A percentile compares a stretch with the other conserved stretches of the same genome.
Evolutionary conservation across 2,888 invertebrate genomes (phyloP).

Genomic region (Perizoma affinitatum): DNA sequence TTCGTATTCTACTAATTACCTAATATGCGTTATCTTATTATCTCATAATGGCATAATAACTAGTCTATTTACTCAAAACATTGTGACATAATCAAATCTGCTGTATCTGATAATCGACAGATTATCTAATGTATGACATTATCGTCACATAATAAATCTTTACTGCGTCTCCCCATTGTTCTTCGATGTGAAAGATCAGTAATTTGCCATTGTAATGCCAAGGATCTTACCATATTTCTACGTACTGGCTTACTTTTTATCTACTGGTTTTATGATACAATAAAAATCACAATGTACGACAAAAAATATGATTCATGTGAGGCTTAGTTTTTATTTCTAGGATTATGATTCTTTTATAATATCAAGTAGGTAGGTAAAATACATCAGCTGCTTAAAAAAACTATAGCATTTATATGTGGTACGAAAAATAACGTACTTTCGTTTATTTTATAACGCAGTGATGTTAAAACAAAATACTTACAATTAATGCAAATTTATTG

Average conservation of each 20-base stretch:
- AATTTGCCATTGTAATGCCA: conserved; percentile 77
- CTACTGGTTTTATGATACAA: conserved; percentile 43
- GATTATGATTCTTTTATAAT: conserved; percentile 32
- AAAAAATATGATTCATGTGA: conserved; percentile 54
- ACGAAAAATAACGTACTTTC: no score
- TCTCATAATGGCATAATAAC: not conserved
- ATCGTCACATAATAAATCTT: conserved; percentile 64
- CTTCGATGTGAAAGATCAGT: conserved; percentile 80
- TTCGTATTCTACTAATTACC: not conserved
- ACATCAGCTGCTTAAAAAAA: no score
- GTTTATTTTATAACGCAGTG: no score
- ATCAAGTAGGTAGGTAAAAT: not conserved
- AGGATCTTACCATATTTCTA: conserved; percentile 41
- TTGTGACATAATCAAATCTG: conserved; percentile 20
- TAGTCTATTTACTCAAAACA: conserved; percentile 17
- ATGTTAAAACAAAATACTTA: no score
- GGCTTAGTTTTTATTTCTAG: conserved; percentile 45
- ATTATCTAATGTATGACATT: conserved; percentile 51
- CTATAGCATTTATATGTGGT: no score
- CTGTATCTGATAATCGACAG: conserved; percentile 28
- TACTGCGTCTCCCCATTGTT: conserved; percentile 72
- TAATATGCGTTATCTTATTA: not conserved
- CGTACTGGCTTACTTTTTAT: conserved; percentile 29
- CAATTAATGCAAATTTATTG: no score
- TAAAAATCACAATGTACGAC: conserved; percentile 44